These are phyloP conservation scores for Mesoclemmys tuberculata DNA, from an alignment of 2,113 vertebrate species.

Conservation along the genomic window DNA sequence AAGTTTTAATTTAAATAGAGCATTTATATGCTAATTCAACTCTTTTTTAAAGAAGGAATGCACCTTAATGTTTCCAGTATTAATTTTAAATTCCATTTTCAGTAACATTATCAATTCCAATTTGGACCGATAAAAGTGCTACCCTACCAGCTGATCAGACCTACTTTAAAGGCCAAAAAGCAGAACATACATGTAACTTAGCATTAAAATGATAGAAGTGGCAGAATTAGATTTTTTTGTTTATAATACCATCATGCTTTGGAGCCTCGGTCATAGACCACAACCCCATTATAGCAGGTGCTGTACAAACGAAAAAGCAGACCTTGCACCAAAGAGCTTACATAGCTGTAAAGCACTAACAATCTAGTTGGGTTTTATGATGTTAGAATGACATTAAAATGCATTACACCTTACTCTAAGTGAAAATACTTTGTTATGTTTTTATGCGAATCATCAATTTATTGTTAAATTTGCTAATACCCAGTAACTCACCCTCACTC, in stretches of 20 bases:
- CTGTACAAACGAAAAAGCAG: background rate
- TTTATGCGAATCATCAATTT: background rate
- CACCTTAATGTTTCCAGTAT: background rate
- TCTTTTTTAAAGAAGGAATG: background rate
- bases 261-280: background rate
- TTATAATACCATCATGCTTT: background rate
- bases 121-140: background rate
- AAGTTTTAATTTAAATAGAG: background rate
- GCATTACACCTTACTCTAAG: background rate
- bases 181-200: background rate
- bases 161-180: background rate
- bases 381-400: background rate
- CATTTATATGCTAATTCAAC: background rate
- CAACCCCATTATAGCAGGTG: background rate
- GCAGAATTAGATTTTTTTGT: background rate
- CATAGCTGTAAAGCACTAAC: background rate
- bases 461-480: background rate
- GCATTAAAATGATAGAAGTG: background rate
- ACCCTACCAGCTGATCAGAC: background rate
- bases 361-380: background rate
- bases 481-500: background rate
- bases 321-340: background rate
- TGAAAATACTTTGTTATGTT: background rate
- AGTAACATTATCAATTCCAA: background rate
- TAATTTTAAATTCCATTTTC: background rate